Evolutionary conservation across 2,113 vertebrate species (phyloP).

Genomic region (Nicator chloris): DNA sequence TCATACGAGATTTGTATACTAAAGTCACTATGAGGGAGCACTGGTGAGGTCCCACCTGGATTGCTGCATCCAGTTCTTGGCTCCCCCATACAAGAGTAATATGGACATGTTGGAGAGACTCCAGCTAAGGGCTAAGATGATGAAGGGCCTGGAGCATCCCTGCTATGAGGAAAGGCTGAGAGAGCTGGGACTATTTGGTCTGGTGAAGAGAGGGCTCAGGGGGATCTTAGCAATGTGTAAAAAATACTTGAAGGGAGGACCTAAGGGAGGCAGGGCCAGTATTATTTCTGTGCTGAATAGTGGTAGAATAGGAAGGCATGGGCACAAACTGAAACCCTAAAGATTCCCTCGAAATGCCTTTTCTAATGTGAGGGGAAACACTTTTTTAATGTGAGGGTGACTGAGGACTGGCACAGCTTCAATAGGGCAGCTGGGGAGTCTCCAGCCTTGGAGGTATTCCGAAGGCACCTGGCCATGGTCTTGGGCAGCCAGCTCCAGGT

Average conservation of each 20-base stretch:
- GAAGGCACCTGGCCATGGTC: rapidly evolving
- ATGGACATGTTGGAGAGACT: neutral
- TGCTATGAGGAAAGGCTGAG: neutral
- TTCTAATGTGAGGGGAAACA: neutral
- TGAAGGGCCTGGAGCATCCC: neutral
- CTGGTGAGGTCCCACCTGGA: neutral
- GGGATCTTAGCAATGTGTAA: neutral
- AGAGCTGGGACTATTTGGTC: neutral
- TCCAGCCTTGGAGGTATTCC: neutral
- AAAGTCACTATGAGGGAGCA: neutral
- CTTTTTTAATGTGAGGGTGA: neutral
- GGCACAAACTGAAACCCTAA: neutral
- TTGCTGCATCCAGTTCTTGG: neutral
- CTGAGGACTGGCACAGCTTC: neutral
- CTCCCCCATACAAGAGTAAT: neutral
- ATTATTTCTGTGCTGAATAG: neutral
- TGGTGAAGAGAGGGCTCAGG: neutral
- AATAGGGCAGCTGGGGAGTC: rapidly evolving
- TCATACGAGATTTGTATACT: neutral
- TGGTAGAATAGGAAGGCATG: neutral
- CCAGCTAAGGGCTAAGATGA: neutral
- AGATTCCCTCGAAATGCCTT: neutral
- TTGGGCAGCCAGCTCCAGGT: neutral
- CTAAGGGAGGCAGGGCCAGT: neutral
- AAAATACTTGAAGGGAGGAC: neutral